Percentiles rank a stretch among this genome's conserved stretches.
Evolutionary conservation across 1,140 invertebrate genomes (phyloP).

Genomic region (Ganaspis sp.): DNA sequence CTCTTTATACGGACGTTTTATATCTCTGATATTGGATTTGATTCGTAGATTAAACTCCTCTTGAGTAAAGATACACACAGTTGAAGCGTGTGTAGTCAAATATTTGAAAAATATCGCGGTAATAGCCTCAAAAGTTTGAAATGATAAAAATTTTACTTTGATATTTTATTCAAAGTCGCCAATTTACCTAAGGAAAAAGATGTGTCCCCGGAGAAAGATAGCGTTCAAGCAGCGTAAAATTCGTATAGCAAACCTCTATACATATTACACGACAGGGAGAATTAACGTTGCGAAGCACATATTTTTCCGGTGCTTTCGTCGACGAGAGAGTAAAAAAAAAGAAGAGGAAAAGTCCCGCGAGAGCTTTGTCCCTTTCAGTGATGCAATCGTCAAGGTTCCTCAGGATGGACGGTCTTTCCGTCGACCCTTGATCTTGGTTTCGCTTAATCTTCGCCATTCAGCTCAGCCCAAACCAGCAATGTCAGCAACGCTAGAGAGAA

Average conservation of each 20-base stretch:
- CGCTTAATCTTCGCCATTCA: constrained; percentile 55
- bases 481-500: constrained; percentile 52
- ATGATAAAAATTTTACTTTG: constrained; percentile 13
- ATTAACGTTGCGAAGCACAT: constrained; percentile 13
- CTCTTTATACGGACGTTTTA: too few species aligned
- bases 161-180: background rate
- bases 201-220: background rate
- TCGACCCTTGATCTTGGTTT: constrained; percentile 43
- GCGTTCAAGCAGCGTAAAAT: constrained; percentile 29
- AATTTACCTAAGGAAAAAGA: background rate
- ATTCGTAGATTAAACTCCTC: too few species aligned
- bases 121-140: background rate
- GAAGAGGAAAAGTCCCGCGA: background rate
- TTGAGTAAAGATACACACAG: too few species aligned
- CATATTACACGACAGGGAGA: constrained; percentile 1
- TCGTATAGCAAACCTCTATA: background rate
- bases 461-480: constrained; percentile 47
- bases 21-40: too few species aligned
- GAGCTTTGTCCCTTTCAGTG: background rate
- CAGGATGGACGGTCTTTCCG: constrained; percentile 35
- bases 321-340: background rate
- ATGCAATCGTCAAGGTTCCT: constrained; percentile 14
- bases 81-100: background rate
- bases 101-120: background rate
- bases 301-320: constrained; percentile 5